Evolutionary conservation across 2,113 vertebrate genomes (phyloP).

Genomic region (Romanogobio albipinnatus): DNA sequence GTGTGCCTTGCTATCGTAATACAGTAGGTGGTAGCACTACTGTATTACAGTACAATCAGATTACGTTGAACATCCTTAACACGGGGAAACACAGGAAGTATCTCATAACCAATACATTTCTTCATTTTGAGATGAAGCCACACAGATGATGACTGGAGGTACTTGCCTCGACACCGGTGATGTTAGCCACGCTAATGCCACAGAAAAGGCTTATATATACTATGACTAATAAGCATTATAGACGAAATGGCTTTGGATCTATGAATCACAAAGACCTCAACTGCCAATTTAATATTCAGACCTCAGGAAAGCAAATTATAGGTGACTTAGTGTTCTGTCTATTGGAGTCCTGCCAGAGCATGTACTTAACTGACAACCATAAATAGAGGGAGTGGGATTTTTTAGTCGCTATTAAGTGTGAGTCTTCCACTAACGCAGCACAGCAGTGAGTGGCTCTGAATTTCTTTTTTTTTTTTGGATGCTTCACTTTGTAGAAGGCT

Average conservation of each 20-base stretch:
- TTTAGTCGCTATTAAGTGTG: slow-evolving; percentile 69
- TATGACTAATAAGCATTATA: slow-evolving; percentile 68
- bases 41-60: slow-evolving; percentile 48
- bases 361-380: slow-evolving; percentile 68
- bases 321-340: slow-evolving; percentile 69
- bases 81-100: neutral
- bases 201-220: slow-evolving; percentile 47
- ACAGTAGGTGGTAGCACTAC: no score
- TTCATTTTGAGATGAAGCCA: slow-evolving; percentile 25
- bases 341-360: slow-evolving; percentile 65
- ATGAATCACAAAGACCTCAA: slow-evolving; percentile 73
- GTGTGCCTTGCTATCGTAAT: slow-evolving; percentile 47
- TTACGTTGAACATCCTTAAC: slow-evolving; percentile 46
- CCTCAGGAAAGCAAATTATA: slow-evolving; percentile 70
- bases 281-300: slow-evolving; percentile 69
- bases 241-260: slow-evolving; percentile 57
- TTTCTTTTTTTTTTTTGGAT: slow-evolving; percentile 61
- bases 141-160: slow-evolving; percentile 23
- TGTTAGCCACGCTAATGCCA: slow-evolving; percentile 28
- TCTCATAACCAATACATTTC: slow-evolving; percentile 40
- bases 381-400: slow-evolving; percentile 65
- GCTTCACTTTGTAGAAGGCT: slow-evolving; percentile 60
- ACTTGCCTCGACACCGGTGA: neutral
- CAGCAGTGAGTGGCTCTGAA: slow-evolving; percentile 54
- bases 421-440: slow-evolving; percentile 53